A percentile compares a stretch with the other conserved stretches of the same genome.
Evolutionary conservation across 2,797 vertebrate genomes (phyloP).

Genomic region (Dallia pectoralis): DNA sequence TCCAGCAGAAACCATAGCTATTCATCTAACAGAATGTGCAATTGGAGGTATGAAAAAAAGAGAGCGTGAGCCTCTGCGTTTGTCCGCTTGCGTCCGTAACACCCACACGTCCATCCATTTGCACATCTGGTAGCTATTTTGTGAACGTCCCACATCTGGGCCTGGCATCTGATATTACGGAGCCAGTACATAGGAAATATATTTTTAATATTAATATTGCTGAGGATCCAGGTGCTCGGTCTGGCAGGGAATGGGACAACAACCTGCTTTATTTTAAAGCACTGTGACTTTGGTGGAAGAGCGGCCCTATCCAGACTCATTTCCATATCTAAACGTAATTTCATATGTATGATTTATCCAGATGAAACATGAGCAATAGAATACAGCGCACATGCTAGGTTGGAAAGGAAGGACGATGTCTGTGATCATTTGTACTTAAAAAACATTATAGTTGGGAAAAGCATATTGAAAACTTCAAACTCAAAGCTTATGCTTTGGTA

Average conservation of each 20-base stretch:
- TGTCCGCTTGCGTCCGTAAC: conserved; percentile 22
- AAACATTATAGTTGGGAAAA: conserved; percentile 8
- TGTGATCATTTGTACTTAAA: not conserved
- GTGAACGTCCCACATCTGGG: conserved; percentile 36
- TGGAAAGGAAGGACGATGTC: conserved; percentile 9
- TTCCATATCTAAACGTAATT: conserved; percentile 1
- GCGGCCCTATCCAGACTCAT: not conserved
- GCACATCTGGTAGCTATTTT: conserved; percentile 44
- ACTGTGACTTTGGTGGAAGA: not conserved
- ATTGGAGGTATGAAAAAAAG: conserved; percentile 25
- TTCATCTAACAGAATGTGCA: conserved; percentile 10
- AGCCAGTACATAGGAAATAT: conserved; percentile 30
- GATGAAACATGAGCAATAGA: conserved; percentile 9
- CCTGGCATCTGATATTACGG: conserved; percentile 31
- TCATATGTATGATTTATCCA: conserved; percentile 21
- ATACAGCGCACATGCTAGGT: conserved; percentile 7
- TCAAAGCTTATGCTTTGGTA: not conserved
- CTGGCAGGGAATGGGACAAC: conserved; percentile 8
- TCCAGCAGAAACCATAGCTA: conserved; percentile 17
- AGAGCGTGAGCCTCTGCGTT: not conserved
- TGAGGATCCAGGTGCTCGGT: conserved; percentile 23
- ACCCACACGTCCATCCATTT: conserved; percentile 13
- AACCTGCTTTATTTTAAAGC: not conserved
- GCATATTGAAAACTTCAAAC: not conserved
- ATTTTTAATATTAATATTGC: conserved; percentile 43